Conservation (phyloP, 2,888 invertebrate genomes). For the Palloptera scutellata region DNA sequence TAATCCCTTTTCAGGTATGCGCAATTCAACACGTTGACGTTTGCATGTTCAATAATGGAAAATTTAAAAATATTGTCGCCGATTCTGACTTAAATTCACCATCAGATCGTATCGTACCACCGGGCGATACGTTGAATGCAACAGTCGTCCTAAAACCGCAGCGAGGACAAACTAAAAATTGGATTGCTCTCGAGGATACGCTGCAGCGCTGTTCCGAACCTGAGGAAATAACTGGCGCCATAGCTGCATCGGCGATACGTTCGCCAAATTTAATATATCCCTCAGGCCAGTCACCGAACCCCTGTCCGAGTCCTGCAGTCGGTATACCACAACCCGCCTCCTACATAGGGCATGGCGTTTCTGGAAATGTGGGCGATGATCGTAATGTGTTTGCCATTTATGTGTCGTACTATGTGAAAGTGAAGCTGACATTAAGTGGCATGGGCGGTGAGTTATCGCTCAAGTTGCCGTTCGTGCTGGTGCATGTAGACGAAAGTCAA, state of each 20-base stretch:
- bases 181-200: constrained; percentile 90
- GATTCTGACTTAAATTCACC: constrained; percentile 67
- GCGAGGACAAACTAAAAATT: constrained; percentile 83
- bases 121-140: constrained; percentile 71
- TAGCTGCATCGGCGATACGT: constrained; percentile 69
- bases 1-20: constrained; percentile 71
- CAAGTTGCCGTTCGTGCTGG: constrained; percentile 81
- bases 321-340: constrained; percentile 38
- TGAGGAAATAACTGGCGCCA: constrained; percentile 64
- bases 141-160: constrained; percentile 76
- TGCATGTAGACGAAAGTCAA: constrained; percentile 67
- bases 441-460: constrained; percentile 83
- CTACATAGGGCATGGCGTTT: constrained; percentile 59
- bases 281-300: constrained; percentile 48
- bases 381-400: constrained; percentile 90
- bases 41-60: constrained; percentile 94
- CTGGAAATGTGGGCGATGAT: constrained; percentile 68
- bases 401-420: constrained; percentile 90
- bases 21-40: constrained; percentile 91
- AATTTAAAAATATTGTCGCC: constrained; percentile 93
- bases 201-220: constrained; percentile 75
- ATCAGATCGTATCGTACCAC: constrained; percentile 66
- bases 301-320: constrained; percentile 47
- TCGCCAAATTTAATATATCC: constrained; percentile 54
- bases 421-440: constrained; percentile 80